Evolutionary conservation across 2,797 vertebrate genomes (phyloP).

Genomic region (Botia kubotai): DNA sequence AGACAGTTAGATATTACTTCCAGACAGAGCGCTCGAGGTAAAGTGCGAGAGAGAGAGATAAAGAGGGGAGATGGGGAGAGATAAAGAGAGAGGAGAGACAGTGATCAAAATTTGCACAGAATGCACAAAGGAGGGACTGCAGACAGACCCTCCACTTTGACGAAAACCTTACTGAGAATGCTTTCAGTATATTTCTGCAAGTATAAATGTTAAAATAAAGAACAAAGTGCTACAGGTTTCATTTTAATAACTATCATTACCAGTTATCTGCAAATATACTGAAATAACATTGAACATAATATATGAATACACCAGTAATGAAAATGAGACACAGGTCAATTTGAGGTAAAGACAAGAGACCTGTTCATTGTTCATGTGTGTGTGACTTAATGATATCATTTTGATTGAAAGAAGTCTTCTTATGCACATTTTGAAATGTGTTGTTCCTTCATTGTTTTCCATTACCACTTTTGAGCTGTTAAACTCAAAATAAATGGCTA

Average conservation of each 20-base stretch:
- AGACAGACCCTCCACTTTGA: constrained; percentile 62
- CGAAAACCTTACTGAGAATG: constrained; percentile 53
- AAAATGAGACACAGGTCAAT: constrained; percentile 27
- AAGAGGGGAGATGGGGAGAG: constrained; percentile 53
- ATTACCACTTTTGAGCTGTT: constrained; percentile 24
- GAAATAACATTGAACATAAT: constrained; percentile 54
- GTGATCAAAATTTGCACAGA: constrained; percentile 82
- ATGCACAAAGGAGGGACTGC: constrained; percentile 85
- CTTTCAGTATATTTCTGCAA: constrained; percentile 60
- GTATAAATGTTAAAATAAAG: constrained; percentile 32
- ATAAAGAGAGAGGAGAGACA: constrained; percentile 51
- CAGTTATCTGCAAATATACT: constrained; percentile 57
- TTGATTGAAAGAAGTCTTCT: not conserved
- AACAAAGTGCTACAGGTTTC: constrained; percentile 20
- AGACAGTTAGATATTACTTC: constrained; percentile 65
- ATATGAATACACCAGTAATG: constrained; percentile 47
- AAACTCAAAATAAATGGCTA: constrained; percentile 25
- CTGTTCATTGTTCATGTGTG: constrained; percentile 37
- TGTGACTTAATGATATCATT: constrained; percentile 3
- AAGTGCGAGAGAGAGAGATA: constrained; percentile 37
- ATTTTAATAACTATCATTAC: constrained; percentile 14
- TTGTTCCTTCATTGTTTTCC: not conserved
- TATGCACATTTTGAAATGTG: constrained; percentile 5
- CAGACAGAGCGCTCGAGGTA: constrained; percentile 58
- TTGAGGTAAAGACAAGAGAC: constrained; percentile 29